Percentiles rank a stretch among this genome's conserved stretches.
These are phyloP conservation scores for Troides aeacus DNA, from an alignment of 2,888 invertebrate genomes.

Conservation along the genomic window DNA sequence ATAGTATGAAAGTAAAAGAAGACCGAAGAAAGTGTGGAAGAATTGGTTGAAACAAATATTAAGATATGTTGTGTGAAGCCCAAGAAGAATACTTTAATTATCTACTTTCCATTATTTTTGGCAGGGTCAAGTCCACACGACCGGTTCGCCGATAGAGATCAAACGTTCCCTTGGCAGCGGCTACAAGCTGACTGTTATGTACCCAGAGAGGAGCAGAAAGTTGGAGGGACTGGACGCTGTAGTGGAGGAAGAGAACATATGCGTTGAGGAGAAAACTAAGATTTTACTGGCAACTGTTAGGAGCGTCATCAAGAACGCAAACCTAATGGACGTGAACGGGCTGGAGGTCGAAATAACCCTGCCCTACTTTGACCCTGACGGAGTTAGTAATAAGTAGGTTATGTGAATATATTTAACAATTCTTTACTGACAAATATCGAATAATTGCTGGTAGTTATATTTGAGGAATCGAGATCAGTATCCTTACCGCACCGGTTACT, in stretches of 20 bases:
- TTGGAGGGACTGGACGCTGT: constrained; percentile 27
- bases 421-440: too few relatives aligned
- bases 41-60: too few relatives aligned
- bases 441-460: too few relatives aligned
- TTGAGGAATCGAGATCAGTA: too few relatives aligned
- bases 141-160: constrained; percentile 78
- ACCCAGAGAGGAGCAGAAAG: constrained; percentile 40
- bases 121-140: constrained; percentile 79
- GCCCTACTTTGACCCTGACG: constrained; percentile 76
- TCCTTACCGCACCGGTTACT: too few relatives aligned
- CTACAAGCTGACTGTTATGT: constrained; percentile 74
- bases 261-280: constrained; percentile 60
- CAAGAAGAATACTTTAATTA: too few relatives aligned
- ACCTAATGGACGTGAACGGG: constrained; percentile 58
- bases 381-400: constrained; percentile 76
- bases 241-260: constrained; percentile 35
- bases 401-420: too few relatives aligned
- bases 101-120: too few relatives aligned
- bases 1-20: too few relatives aligned
- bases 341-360: constrained; percentile 67
- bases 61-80: too few relatives aligned
- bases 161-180: constrained; percentile 79
- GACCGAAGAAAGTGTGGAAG: too few relatives aligned
- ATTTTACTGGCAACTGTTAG: constrained; percentile 61
- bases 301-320: constrained; percentile 67